These are phyloP conservation scores for Pelodiscus sinensis DNA, from an alignment of 2,113 vertebrate species.

Conservation along the genomic window DNA sequence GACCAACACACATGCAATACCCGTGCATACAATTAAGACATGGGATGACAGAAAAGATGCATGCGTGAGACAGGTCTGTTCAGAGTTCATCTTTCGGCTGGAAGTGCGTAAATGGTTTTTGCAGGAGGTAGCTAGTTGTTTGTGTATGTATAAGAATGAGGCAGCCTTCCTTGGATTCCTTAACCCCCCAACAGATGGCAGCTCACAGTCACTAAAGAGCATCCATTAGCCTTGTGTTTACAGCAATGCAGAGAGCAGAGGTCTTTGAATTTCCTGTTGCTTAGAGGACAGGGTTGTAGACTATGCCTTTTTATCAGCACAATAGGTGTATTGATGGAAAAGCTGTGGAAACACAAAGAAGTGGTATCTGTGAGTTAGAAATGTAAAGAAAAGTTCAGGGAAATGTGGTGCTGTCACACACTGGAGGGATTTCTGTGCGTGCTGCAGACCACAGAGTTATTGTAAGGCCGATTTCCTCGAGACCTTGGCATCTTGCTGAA, in stretches of 20 bases:
- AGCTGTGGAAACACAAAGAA: neutral
- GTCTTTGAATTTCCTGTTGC: neutral
- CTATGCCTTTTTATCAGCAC: neutral
- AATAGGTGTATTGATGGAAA: neutral
- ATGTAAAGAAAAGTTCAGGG: neutral
- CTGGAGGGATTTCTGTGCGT: neutral
- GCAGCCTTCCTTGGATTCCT: rapidly evolving
- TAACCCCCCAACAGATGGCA: conserved; percentile 42
- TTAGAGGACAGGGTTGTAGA: neutral
- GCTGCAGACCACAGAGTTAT: neutral
- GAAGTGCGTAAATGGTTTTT: neutral
- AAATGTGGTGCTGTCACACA: neutral
- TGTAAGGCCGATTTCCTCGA: rapidly evolving
- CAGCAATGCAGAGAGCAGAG: neutral
- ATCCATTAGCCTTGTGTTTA: neutral
- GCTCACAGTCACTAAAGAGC: neutral
- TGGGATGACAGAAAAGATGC: too few relatives aligned
- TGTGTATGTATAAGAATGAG: neutral
- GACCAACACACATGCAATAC: too few relatives aligned
- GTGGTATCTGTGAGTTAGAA: neutral
- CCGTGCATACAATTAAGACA: too few relatives aligned
- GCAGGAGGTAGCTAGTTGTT: neutral
- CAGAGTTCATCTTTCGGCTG: too few relatives aligned
- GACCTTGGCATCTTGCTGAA: neutral
- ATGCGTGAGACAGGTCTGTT: too few relatives aligned